Conservation (phyloP, 92 coral and sea anemone genomes). For the Plumapathes pennacea region DNA sequence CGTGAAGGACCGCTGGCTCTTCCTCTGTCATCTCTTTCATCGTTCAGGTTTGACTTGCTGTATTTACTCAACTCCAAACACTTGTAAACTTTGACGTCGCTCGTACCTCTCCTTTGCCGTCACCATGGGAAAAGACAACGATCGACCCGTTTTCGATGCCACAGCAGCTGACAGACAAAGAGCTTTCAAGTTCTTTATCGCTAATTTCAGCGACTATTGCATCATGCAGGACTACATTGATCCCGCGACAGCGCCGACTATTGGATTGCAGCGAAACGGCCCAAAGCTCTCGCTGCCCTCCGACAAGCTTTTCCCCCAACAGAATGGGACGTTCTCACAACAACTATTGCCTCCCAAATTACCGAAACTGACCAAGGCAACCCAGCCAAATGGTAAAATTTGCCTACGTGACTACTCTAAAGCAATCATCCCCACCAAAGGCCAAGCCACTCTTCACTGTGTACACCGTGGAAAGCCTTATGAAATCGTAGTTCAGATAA, state of each 20-base stretch:
- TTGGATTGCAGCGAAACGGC: slow-evolving; percentile 17
- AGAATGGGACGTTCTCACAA: slow-evolving; percentile 10
- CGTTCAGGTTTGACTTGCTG: too few species aligned
- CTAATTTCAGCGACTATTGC: slow-evolving; percentile 17
- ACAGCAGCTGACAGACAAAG: slow-evolving; percentile 24
- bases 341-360: slow-evolving; percentile 1
- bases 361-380: slow-evolving; percentile 2
- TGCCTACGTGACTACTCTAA: slow-evolving; percentile 37
- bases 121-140: slow-evolving; percentile 12
- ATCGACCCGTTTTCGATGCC: slow-evolving; percentile 30
- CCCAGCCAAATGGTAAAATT: slow-evolving; percentile 21
- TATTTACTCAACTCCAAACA: too few species aligned
- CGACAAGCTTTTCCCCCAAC: too few species aligned
- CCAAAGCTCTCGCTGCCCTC: slow-evolving; percentile 24
- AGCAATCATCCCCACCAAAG: slow-evolving; percentile 19
- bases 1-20: too few species aligned
- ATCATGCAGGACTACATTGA: slow-evolving; percentile 12
- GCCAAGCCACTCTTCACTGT: slow-evolving; percentile 22
- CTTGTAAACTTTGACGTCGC: too few species aligned
- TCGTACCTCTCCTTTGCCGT: background rate
- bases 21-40: too few species aligned
- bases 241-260: slow-evolving; percentile 3
- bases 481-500: slow-evolving; percentile 27
- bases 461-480: slow-evolving; percentile 9
- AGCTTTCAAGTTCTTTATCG: slow-evolving; percentile 38